Percentiles rank a stretch among this genome's conserved stretches.
These are phyloP conservation scores for Alcis repandata DNA, from an alignment of 2,888 invertebrate genomes.

Conservation along the genomic window DNA sequence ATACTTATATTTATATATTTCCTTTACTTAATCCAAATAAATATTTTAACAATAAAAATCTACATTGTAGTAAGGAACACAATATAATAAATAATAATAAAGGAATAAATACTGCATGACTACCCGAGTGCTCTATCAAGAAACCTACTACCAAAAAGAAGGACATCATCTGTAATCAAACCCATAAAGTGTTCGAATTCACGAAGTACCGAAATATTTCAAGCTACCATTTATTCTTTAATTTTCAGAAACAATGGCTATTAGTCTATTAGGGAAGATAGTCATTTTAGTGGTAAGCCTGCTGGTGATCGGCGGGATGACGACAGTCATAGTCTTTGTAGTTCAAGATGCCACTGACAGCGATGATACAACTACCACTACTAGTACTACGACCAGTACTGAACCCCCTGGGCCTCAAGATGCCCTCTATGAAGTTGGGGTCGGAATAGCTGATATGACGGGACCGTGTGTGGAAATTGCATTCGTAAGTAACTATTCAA, in stretches of 20 bases:
- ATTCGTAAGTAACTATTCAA: constrained; percentile 93
- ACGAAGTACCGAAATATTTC: too few species aligned
- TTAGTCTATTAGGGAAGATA: constrained; percentile 67
- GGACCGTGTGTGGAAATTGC: constrained; percentile 96
- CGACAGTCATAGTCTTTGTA: constrained; percentile 62
- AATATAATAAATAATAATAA: too few species aligned
- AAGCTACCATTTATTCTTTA: neutral
- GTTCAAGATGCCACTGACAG: constrained; percentile 50
- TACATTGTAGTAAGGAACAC: too few species aligned
- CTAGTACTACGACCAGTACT: neutral
- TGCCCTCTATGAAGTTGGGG: constrained; percentile 87
- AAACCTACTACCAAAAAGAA: too few species aligned
- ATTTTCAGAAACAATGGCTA: constrained; percentile 63
- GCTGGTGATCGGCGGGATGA: constrained; percentile 68
- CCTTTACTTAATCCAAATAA: too few species aligned
- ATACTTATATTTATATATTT: too few species aligned
- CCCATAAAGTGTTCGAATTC: too few species aligned
- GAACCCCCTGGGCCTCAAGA: neutral
- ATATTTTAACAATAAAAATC: too few species aligned
- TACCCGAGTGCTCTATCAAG: too few species aligned
- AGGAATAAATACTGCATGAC: too few species aligned
- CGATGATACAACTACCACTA: neutral
- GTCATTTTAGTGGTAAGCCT: constrained; percentile 60
- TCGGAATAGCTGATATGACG: constrained; percentile 96
- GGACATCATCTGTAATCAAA: too few species aligned